A percentile compares a stretch with the other conserved stretches of the same genome.
These are phyloP conservation scores for Cryptomyrus ogoouensis DNA, from an alignment of 2,113 vertebrate species.

Conservation along the genomic window DNA sequence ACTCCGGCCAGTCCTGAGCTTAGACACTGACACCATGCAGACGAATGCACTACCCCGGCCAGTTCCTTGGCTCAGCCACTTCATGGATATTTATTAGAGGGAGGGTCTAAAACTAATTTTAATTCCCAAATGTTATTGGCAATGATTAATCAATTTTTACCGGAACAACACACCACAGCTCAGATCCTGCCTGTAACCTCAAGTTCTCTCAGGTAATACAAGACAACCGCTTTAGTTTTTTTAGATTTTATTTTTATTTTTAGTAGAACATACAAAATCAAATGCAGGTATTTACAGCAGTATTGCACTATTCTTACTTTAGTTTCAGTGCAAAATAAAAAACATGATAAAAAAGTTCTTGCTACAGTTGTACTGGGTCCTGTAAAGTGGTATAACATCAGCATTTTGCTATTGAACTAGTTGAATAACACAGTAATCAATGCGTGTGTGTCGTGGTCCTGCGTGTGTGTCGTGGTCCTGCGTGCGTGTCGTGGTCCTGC, in stretches of 20 bases:
- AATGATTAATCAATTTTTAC: neutral
- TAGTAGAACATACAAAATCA: constrained; percentile 1
- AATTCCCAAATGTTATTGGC: neutral
- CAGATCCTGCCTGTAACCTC: neutral
- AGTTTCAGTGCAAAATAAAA: constrained; percentile 83
- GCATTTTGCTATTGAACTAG: constrained; percentile 46
- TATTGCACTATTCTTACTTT: constrained; percentile 73
- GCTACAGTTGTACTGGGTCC: constrained; percentile 89
- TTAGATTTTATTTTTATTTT: constrained; percentile 3
- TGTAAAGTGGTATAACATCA: constrained; percentile 56
- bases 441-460: neutral
- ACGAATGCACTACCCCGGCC: neutral
- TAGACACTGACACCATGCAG: constrained; percentile 14
- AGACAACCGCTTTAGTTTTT: neutral
- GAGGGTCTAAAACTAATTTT: neutral
- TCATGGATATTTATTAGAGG: neutral
- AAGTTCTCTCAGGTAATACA: neutral
- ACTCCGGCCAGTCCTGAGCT: no score
- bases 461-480: neutral
- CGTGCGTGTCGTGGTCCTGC: neutral
- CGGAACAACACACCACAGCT: neutral
- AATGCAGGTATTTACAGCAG: constrained; percentile 74
- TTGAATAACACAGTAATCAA: constrained; percentile 48
- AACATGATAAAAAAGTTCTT: constrained; percentile 52
- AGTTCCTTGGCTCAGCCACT: neutral